phyloP scores from a whole-genome alignment of 2,113 vertebrate species.

The Urocynchramus pylzowi region DNA sequence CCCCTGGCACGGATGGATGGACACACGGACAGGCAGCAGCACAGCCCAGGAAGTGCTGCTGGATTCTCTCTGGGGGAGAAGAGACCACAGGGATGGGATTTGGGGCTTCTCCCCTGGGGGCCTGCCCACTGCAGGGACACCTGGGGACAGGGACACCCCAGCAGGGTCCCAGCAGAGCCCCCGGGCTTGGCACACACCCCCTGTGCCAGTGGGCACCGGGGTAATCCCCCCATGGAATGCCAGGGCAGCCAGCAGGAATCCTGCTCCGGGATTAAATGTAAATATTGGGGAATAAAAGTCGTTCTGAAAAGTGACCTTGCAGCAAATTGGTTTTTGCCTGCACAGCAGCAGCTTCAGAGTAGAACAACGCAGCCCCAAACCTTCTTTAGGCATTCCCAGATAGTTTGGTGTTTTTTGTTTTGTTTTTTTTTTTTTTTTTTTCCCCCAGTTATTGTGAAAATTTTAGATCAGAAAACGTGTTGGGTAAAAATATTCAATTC shows the following conservation, averaged over 20 bases:
- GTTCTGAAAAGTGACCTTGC: not conserved
- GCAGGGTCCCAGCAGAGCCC: not conserved
- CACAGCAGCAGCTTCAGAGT: not conserved
- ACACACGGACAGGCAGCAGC: not conserved
- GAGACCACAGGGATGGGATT: fast-evolving
- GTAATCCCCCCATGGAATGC: not conserved
- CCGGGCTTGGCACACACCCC: not conserved
- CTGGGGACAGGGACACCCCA: not conserved
- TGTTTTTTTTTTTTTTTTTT: too few species aligned
- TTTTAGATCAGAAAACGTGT: not conserved
- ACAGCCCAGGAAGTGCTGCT: not conserved
- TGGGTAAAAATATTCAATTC: slow-evolving; percentile 33
- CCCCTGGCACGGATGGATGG: not conserved
- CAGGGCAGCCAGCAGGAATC: not conserved
- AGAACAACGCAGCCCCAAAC: not conserved
- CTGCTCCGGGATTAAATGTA: not conserved
- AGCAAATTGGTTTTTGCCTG: not conserved
- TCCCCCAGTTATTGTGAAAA: not conserved
- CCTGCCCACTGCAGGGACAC: not conserved
- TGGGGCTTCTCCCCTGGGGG: not conserved
- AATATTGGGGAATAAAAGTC: fast-evolving
- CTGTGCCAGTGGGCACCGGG: not conserved
- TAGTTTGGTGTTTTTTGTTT: too few species aligned
- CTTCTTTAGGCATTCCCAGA: not conserved
- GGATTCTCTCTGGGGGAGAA: not conserved